phyloP scores from a whole-genome alignment of 2,113 vertebrate genomes.

The Atractosteus spatula region DNA sequence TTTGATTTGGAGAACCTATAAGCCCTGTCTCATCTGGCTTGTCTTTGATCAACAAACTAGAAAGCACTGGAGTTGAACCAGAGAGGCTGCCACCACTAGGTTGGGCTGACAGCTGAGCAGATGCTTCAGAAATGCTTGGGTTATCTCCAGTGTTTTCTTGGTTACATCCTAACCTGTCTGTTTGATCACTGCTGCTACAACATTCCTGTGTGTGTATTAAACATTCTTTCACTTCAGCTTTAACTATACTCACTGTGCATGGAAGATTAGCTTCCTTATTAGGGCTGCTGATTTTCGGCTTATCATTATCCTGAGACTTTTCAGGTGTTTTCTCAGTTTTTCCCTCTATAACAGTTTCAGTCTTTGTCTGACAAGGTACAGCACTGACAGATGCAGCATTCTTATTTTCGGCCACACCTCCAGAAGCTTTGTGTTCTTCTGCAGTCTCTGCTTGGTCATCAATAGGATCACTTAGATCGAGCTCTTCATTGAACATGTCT shows the following conservation, averaged over 20 bases:
- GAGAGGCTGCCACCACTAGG: conserved; percentile 57
- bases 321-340: conserved; percentile 68
- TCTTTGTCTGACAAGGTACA: conserved; percentile 46
- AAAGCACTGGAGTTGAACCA: conserved; percentile 74
- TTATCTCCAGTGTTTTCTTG: conserved; percentile 49
- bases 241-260: conserved; percentile 54
- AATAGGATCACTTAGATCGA: conserved; percentile 81
- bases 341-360: conserved; percentile 52
- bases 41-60: conserved; percentile 80
- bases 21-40: conserved; percentile 68
- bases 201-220: conserved; percentile 38
- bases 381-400: conserved; percentile 35
- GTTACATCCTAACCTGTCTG: conserved; percentile 32
- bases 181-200: conserved; percentile 43
- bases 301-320: conserved; percentile 53
- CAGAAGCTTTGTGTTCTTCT: conserved; percentile 47
- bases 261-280: conserved; percentile 42
- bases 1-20: conserved; percentile 61
- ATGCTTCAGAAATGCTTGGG: conserved; percentile 43
- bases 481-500: conserved; percentile 91
- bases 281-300: conserved; percentile 55
- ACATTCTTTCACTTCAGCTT: conserved; percentile 61
- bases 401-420: conserved; percentile 47
- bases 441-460: conserved; percentile 71
- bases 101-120: conserved; percentile 62